Evolutionary conservation across 1,140 invertebrate genomes (phyloP).

Genomic region (Drosophila dunni): DNA sequence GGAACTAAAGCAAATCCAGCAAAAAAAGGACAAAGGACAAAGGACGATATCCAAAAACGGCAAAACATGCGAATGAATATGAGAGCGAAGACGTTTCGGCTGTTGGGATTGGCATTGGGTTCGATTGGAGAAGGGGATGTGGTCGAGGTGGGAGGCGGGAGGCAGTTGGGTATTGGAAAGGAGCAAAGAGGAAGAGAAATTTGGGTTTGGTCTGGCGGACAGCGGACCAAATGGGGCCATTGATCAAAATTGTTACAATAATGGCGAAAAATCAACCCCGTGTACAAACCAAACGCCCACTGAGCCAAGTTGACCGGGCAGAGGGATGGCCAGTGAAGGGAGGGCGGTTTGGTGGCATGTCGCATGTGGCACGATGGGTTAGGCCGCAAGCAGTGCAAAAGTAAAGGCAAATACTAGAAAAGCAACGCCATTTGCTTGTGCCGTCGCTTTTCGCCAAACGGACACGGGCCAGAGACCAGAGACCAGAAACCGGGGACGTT

Average conservation of each 20-base stretch:
- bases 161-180: slow-evolving; percentile 18
- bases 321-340: not conserved
- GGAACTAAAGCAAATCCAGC: too few relatives aligned
- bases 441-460: slow-evolving; percentile 54
- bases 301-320: slow-evolving; percentile 19
- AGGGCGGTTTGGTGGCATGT: slow-evolving; percentile 1
- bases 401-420: slow-evolving; percentile 39
- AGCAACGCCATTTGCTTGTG: slow-evolving; percentile 43
- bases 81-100: slow-evolving; percentile 24
- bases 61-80: slow-evolving; percentile 58
- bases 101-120: slow-evolving; percentile 29
- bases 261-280: slow-evolving; percentile 79
- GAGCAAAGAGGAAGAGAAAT: not conserved
- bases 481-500: slow-evolving; percentile 5
- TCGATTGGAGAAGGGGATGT: slow-evolving; percentile 14
- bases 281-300: slow-evolving; percentile 38
- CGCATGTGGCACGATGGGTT: slow-evolving; percentile 18
- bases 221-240: slow-evolving; percentile 73
- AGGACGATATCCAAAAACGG: slow-evolving; percentile 32
- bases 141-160: not conserved
- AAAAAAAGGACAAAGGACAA: slow-evolving; percentile 31
- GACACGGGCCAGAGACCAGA: slow-evolving; percentile 60
- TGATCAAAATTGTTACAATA: slow-evolving; percentile 83
- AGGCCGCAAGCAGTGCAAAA: slow-evolving; percentile 12
- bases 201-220: slow-evolving; percentile 46